Conservation (phyloP, 2,797 vertebrate species). For the Manis pentadactyla region DNA sequence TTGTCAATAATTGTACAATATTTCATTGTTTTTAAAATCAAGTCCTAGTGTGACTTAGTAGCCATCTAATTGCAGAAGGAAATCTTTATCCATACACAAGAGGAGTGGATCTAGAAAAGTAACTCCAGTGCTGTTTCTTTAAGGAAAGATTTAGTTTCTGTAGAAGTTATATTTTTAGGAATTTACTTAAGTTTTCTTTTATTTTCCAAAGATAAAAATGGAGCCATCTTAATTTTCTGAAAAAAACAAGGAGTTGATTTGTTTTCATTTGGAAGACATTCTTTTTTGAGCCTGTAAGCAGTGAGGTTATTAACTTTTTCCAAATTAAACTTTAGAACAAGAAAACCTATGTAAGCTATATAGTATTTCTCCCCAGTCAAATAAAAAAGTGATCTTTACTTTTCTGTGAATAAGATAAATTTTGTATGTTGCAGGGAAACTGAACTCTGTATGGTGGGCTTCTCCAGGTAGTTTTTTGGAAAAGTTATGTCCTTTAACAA, state of each 20-base stretch:
- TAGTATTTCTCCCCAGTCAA: background rate
- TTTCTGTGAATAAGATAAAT: background rate
- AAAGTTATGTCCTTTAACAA: background rate
- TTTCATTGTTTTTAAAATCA: background rate
- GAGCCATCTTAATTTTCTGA: background rate
- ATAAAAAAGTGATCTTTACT: background rate
- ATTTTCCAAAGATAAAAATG: background rate
- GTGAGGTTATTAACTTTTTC: background rate
- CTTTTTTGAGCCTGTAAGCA: background rate
- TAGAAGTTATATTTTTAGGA: background rate
- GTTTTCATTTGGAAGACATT: constrained; percentile 17
- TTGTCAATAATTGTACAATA: background rate
- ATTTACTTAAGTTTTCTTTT: background rate
- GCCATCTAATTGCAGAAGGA: background rate
- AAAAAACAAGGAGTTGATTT: background rate
- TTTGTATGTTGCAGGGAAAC: background rate
- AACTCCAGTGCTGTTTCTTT: background rate
- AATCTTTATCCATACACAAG: background rate
- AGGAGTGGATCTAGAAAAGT: background rate
- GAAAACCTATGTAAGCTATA: background rate
- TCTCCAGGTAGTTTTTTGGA: constrained; percentile 11
- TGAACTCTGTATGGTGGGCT: background rate
- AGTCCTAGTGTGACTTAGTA: background rate
- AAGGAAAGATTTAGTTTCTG: background rate
- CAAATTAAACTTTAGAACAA: background rate